phyloP scores from a whole-genome alignment of 2,888 invertebrate genomes.

The Erebia ligea region DNA sequence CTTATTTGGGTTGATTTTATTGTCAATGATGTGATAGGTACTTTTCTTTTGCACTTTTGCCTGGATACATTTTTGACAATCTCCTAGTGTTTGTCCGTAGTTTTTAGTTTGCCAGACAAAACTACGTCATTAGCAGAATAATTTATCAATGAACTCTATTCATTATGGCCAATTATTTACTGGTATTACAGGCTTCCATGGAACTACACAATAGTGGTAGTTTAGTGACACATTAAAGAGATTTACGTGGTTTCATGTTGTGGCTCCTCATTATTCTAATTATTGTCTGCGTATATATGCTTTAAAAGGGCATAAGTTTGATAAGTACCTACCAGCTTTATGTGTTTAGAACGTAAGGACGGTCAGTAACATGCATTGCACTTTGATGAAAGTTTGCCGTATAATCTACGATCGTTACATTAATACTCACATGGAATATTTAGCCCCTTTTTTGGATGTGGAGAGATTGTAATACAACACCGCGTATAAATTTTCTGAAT shows the following conservation, averaged over 20 bases:
- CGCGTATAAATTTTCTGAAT: too few relatives aligned
- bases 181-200: constrained; percentile 2
- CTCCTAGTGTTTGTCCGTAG: too few relatives aligned
- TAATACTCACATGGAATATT: too few relatives aligned
- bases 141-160: constrained; percentile 7
- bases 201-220: constrained; percentile 9
- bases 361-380: background rate
- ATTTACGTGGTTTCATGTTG: constrained; percentile 26
- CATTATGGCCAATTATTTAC: background rate
- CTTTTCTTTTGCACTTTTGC: too few relatives aligned
- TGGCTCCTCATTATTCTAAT: constrained; percentile 2
- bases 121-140: background rate
- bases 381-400: background rate
- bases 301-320: background rate
- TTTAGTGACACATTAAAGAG: constrained; percentile 34
- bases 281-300: background rate
- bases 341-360: background rate
- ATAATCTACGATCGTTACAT: background rate
- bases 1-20: too few relatives aligned
- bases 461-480: too few relatives aligned
- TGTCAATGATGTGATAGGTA: too few relatives aligned
- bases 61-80: too few relatives aligned
- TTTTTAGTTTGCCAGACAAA: too few relatives aligned
- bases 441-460: too few relatives aligned
- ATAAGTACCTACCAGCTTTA: background rate